Base-by-base conservation (phyloP, 1,140 invertebrate genomes). In the Lasioglossum albipes region DNA sequence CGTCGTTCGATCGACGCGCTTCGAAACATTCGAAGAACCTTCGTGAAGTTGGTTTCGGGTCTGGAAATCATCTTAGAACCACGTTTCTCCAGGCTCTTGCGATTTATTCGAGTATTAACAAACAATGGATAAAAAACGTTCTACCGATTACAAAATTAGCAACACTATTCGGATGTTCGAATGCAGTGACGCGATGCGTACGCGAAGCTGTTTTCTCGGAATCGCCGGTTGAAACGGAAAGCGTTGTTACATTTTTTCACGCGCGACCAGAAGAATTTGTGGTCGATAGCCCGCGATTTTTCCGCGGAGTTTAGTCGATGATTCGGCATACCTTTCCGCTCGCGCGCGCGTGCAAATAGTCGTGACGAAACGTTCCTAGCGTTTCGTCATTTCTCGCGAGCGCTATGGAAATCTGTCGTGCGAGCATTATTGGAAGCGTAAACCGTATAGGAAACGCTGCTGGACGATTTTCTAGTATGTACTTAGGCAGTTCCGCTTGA, bases 51-150 rank as follows among this genome's bases (percentile, higher is more conserved):
- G 45, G 13, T 49, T 12, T 49, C 45, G 45, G 45, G 45, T 12
- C 45, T 49, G 64, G 42, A 59, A 59, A 59, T n/a, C 18, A 59
- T 59, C 16, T 54, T 16, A 4, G 13, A 1, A 18, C 6, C 13
- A 18, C 16, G 4, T 16, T 16, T 18, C 13, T 54, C 13, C 18
- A 16, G 13, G 36, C 54, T 64, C 10, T 41, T 18, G 54, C 16
- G 54, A 52, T 85, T 84, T 77, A 81, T 81, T 85, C 12, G 10
- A 7, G 59, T 72, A 65, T 81, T 41, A 81, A 85, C 69, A 84
- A 73, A 81, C 52, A n/a, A 42, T 81, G 64, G 31, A 49, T 79
- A 84, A 70, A 75, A 65, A 78, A 41, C 1, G 5, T 59, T 59
- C 4, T 6, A 7, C n/a, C 36, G 27, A 13, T 71, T 74, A 75